Conservation (phyloP, 1,140 invertebrate genomes). For the Zaprionus capensis region DNA sequence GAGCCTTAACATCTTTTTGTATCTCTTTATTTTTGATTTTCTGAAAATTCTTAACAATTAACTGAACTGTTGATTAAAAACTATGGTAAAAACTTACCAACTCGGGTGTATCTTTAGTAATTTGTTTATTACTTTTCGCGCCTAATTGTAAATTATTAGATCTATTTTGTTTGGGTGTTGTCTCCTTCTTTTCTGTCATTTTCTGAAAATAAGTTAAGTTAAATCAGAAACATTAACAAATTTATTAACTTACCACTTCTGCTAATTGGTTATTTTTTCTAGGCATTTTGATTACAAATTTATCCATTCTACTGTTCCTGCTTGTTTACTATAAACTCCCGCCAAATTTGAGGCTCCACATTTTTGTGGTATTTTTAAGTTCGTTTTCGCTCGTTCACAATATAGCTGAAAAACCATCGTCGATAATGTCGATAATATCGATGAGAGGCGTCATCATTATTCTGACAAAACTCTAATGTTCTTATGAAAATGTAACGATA, state of each 20-base stretch:
- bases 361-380: constrained; percentile 2
- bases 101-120: neutral
- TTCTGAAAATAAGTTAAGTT: neutral
- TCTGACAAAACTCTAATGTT: no score
- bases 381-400: neutral
- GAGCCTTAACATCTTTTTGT: constrained; percentile 25
- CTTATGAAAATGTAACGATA: no score
- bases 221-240: neutral
- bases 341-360: constrained; percentile 46
- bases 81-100: constrained; percentile 4
- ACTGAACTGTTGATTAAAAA: neutral
- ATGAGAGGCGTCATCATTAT: no score
- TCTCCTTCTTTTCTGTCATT: neutral
- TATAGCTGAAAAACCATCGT: no score
- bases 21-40: constrained; percentile 40
- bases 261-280: constrained; percentile 27
- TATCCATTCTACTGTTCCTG: constrained; percentile 51
- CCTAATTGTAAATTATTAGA: neutral
- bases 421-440: no score
- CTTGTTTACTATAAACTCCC: constrained; percentile 43
- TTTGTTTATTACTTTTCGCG: neutral
- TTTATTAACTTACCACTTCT: constrained; percentile 25
- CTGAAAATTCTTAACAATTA: constrained; percentile 2
- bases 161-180: neutral
- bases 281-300: constrained; percentile 63